Conservation (phyloP, 2,888 invertebrate species). For the Scrobipalpa atriplicella region DNA sequence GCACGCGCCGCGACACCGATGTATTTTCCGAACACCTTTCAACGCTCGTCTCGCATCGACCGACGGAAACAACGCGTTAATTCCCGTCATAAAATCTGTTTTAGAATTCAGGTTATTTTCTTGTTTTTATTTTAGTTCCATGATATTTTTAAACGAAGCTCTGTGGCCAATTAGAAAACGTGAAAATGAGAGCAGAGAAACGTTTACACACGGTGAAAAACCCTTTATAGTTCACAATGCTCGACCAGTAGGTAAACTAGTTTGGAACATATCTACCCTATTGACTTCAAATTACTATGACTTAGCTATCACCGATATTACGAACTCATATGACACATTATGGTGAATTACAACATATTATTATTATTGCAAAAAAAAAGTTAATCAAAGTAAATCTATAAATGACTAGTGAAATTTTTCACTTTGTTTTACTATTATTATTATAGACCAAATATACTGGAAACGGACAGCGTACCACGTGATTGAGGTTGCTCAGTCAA, state of each 20-base stretch:
- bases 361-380: too few relatives aligned
- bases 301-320: neutral
- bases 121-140: slow-evolving; percentile 81
- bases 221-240: slow-evolving; percentile 1
- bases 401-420: too few relatives aligned
- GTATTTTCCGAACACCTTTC: slow-evolving; percentile 81
- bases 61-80: slow-evolving; percentile 83
- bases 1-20: slow-evolving; percentile 37
- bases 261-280: neutral
- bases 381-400: too few relatives aligned
- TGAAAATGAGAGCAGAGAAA: slow-evolving; percentile 51
- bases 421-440: too few relatives aligned
- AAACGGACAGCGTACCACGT: too few relatives aligned
- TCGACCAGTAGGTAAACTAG: neutral
- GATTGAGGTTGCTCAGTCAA: too few relatives aligned
- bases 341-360: neutral
- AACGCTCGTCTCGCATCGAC: slow-evolving; percentile 79
- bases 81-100: slow-evolving; percentile 83
- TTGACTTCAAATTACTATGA: neutral
- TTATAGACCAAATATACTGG: too few relatives aligned
- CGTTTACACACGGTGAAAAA: slow-evolving; percentile 9
- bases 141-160: slow-evolving; percentile 78
- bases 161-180: slow-evolving; percentile 78
- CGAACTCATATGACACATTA: slow-evolving; percentile 6
- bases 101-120: slow-evolving; percentile 82